Evolutionary conservation across 2,113 vertebrate genomes (phyloP), one percentile per base, ranked within the genome.

Genomic region (Pluvianellus socialis): DNA sequence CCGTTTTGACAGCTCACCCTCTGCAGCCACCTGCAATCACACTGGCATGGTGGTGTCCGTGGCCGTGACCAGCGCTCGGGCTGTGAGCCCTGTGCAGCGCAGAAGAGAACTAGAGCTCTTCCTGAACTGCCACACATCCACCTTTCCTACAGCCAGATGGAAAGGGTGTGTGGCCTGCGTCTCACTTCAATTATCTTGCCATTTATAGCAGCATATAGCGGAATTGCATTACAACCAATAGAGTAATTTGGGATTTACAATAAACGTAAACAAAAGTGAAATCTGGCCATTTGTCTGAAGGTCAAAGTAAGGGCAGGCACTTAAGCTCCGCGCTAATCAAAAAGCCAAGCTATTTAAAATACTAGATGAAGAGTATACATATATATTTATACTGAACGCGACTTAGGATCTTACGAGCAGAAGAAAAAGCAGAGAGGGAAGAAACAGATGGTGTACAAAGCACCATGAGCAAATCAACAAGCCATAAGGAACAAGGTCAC

Each of bases 361-460:
- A 77, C 33, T 55, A 56, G 58, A 35, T 59, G 38, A 77, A 94
- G n/a, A 76, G 42, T n/a, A 45, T 22, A 55, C 33, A 83, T 86
- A 63, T 23, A 45, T 68, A 86, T 74, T 92, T 93, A 92, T 33
- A 86, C 49, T 62, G 70, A 97, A 82, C 1, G 24, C 8, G 10
- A 72, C 45, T 63, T 58, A 75, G 0, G 22, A 68, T 76, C 77
- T 73, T 88, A 56, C 19, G 76, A 93, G 61, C 40, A 90, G 42
- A 38, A 86, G 35, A 67, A 88, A 79, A 80, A 91, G 27, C 30
- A 65, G 74, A 58, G 16, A 75, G 53, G 58, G 79, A 90, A 90
- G 90, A 97, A 97, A 96, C 88, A 97, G 95, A 98, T 97, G 96
- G 94, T 22, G 33, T 55, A 40, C 45, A 72, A 90, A 97, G 90